phyloP scores from a whole-genome alignment of 2,888 invertebrate genomes.

The Caenorhabditis japonica region DNA sequence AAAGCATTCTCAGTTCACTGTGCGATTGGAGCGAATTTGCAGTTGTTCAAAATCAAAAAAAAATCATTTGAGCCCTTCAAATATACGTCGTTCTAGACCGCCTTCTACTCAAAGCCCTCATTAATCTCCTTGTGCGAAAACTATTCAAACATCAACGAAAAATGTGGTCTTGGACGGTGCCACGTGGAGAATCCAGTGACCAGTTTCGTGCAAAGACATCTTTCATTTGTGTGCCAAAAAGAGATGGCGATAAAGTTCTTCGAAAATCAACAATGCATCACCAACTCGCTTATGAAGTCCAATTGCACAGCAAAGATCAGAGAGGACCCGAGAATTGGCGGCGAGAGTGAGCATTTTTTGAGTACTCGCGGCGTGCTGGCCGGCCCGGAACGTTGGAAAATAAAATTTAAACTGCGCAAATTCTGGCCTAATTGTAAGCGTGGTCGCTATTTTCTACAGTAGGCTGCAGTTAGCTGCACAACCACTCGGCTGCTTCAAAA shows the following conservation, averaged over 20 bases:
- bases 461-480: too few species aligned
- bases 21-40: too few species aligned
- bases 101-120: slow-evolving; percentile 40
- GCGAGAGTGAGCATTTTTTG: slow-evolving; percentile 32
- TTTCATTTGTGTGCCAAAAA: slow-evolving; percentile 28
- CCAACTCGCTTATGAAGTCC: slow-evolving; percentile 7
- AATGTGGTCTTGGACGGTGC: slow-evolving; percentile 33
- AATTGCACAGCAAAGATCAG: slow-evolving; percentile 33
- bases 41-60: too few species aligned
- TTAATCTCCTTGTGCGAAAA: slow-evolving; percentile 32
- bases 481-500: too few species aligned
- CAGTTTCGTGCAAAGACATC: slow-evolving; percentile 34
- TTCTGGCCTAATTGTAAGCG: not conserved
- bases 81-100: too few species aligned
- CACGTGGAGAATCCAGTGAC: slow-evolving; percentile 32
- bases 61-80: too few species aligned
- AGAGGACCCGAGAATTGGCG: slow-evolving; percentile 40
- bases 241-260: slow-evolving; percentile 12
- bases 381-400: too few species aligned
- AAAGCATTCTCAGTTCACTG: too few species aligned
- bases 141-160: slow-evolving; percentile 25
- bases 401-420: too few species aligned
- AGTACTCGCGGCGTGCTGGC: not conserved
- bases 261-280: slow-evolving; percentile 34
- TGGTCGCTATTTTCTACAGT: too few species aligned